Evolutionary conservation across 2,113 vertebrate genomes (phyloP).

Genomic region (Montifringilla adamsi): DNA sequence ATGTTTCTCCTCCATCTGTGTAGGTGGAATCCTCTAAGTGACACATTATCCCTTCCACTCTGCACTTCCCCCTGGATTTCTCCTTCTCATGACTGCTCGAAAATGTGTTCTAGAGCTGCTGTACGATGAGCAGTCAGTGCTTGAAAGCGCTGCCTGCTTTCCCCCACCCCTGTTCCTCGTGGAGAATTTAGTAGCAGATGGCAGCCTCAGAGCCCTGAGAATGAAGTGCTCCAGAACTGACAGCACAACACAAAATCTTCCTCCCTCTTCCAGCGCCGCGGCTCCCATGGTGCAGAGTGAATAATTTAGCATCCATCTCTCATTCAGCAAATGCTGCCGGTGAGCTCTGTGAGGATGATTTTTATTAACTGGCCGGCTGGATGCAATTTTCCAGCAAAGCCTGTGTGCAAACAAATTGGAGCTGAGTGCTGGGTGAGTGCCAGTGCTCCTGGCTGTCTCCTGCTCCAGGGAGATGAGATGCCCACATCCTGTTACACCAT

Average conservation of each 20-base stretch:
- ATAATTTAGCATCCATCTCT: conserved; percentile 43
- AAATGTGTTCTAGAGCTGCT: background rate
- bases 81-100: background rate
- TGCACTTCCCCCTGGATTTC: background rate
- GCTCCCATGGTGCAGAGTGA: background rate
- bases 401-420: conserved; percentile 20
- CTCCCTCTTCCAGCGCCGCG: background rate
- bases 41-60: background rate
- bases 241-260: background rate
- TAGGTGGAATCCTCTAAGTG: background rate
- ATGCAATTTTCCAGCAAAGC: conserved; percentile 48
- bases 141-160: background rate
- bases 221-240: background rate
- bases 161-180: background rate
- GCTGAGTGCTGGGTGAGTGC: conserved; percentile 15
- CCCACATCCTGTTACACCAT: conserved; percentile 40
- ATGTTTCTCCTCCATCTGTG: background rate
- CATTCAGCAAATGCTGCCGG: conserved; percentile 31
- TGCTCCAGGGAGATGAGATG: background rate
- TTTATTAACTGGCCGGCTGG: conserved; percentile 39
- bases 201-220: conserved; percentile 16
- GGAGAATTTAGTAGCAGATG: conserved; percentile 23
- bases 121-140: background rate
- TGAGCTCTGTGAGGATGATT: background rate
- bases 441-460: background rate